These are phyloP conservation scores for Anoplophora glabripennis DNA, from an alignment of 1,140 invertebrate genomes.

Conservation along the genomic window DNA sequence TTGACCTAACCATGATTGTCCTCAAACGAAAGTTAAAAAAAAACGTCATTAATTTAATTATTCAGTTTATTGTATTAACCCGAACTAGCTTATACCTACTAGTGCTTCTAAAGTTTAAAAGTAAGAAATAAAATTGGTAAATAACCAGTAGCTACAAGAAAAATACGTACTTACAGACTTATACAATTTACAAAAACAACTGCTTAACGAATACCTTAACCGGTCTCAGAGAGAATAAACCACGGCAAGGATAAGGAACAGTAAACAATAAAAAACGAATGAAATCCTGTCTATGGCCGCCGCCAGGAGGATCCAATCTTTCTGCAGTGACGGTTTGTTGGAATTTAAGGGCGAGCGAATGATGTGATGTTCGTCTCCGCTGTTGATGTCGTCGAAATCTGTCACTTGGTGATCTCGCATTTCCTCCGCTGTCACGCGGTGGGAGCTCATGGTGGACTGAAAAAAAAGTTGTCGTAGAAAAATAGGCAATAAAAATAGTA, in stretches of 20 bases:
- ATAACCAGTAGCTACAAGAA: no score
- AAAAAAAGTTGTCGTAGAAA: no score
- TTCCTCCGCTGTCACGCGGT: slow-evolving; percentile 49
- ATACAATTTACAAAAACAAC: no score
- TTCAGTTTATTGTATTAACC: no score
- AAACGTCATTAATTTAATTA: no score
- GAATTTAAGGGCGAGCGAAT: slow-evolving; percentile 30
- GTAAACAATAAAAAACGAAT: slow-evolving; percentile 56
- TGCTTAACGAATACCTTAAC: no score
- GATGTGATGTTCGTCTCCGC: slow-evolving; percentile 48
- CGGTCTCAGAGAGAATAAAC: slow-evolving; percentile 49
- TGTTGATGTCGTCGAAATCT: slow-evolving; percentile 47
- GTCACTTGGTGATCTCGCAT: slow-evolving; percentile 50
- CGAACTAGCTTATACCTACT: no score
- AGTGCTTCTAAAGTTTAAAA: no score
- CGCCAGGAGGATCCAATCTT: slow-evolving; percentile 62
- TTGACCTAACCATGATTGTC: no score
- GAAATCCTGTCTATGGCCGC: slow-evolving; percentile 60
- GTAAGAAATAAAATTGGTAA: no score
- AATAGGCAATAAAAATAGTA: not conserved
- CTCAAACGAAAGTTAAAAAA: no score
- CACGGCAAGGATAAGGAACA: slow-evolving; percentile 55
- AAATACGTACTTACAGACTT: no score
- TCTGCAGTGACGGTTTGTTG: slow-evolving; percentile 48
- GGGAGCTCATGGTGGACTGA: slow-evolving; percentile 17